These are phyloP conservation scores for Hoplostethus atlanticus DNA, from an alignment of 2,797 vertebrate species.

Conservation along the genomic window DNA sequence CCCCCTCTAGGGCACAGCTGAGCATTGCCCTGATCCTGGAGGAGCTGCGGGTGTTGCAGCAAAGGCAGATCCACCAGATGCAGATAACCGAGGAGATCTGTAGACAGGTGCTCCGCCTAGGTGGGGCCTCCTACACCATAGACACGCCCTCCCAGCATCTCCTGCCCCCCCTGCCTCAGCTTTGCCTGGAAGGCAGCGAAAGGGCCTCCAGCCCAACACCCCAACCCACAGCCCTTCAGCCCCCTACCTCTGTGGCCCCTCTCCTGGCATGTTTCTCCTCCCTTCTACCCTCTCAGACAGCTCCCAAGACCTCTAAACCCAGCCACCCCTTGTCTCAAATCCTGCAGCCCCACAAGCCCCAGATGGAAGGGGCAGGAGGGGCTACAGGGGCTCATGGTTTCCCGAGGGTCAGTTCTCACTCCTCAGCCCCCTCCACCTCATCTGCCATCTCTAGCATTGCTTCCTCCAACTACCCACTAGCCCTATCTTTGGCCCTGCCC, in stretches of 20 bases:
- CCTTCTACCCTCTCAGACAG: constrained; percentile 78
- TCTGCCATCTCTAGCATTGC: constrained; percentile 67
- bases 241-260: constrained; percentile 78
- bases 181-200: constrained; percentile 85
- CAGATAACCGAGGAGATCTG: constrained; percentile 96
- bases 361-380: constrained; percentile 69
- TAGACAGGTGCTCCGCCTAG: constrained; percentile 90
- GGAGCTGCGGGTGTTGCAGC: constrained; percentile 91
- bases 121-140: constrained; percentile 80
- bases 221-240: constrained; percentile 53
- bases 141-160: constrained; percentile 80
- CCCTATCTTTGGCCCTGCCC: constrained; percentile 80
- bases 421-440: constrained; percentile 69
- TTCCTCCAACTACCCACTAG: constrained; percentile 76
- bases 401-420: constrained; percentile 67
- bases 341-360: constrained; percentile 81
- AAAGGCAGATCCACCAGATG: constrained; percentile 95
- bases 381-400: constrained; percentile 66
- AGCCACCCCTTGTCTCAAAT: constrained; percentile 81
- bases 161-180: constrained; percentile 79
- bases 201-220: constrained; percentile 66
- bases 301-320: constrained; percentile 77
- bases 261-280: constrained; percentile 86
- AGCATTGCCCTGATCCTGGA: constrained; percentile 93
- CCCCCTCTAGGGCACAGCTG: constrained; percentile 82